These are phyloP conservation scores for Scaptomyza pallida DNA, from an alignment of 1,140 invertebrate species.

Conservation along the genomic window DNA sequence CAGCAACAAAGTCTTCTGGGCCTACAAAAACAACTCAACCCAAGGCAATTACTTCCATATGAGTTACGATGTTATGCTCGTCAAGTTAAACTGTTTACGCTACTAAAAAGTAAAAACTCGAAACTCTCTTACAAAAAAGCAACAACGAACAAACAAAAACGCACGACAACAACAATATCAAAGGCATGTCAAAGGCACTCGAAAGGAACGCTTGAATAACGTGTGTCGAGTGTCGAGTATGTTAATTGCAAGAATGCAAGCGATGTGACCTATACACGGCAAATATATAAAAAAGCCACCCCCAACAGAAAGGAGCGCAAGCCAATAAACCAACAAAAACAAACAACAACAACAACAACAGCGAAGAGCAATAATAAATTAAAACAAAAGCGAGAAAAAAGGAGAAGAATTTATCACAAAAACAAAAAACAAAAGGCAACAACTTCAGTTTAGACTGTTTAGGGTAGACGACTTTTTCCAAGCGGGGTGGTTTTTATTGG, in stretches of 20 bases:
- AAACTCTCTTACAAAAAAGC: too few species aligned
- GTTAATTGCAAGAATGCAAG: slow-evolving; percentile 69
- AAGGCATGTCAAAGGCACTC: slow-evolving; percentile 60
- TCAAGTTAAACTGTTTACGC: slow-evolving; percentile 60
- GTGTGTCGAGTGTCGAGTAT: slow-evolving; percentile 66
- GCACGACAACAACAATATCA: slow-evolving; percentile 63
- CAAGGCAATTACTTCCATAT: slow-evolving; percentile 45
- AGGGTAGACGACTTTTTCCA: not conserved
- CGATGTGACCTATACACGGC: slow-evolving; percentile 52
- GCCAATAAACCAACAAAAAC: slow-evolving; percentile 60
- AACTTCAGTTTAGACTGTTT: not conserved
- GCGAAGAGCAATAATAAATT: not conserved
- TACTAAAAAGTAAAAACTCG: slow-evolving; percentile 49
- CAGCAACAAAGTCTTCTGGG: too few species aligned
- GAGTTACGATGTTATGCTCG: slow-evolving; percentile 31
- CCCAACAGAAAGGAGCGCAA: slow-evolving; percentile 28
- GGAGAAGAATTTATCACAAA: slow-evolving; percentile 49
- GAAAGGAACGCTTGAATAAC: slow-evolving; percentile 37
- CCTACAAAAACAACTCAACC: not conserved
- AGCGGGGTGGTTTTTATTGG: slow-evolving; percentile 58
- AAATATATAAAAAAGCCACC: slow-evolving; percentile 23
- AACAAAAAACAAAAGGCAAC: slow-evolving; percentile 13
- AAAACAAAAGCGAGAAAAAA: slow-evolving; percentile 32
- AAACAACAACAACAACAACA: slow-evolving; percentile 16
- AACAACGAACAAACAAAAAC: too few species aligned